A percentile compares a stretch with the other conserved stretches of the same genome.
phyloP scores from a whole-genome alignment of 1,140 invertebrate species.

The Macrosteles quadrilineatus region DNA sequence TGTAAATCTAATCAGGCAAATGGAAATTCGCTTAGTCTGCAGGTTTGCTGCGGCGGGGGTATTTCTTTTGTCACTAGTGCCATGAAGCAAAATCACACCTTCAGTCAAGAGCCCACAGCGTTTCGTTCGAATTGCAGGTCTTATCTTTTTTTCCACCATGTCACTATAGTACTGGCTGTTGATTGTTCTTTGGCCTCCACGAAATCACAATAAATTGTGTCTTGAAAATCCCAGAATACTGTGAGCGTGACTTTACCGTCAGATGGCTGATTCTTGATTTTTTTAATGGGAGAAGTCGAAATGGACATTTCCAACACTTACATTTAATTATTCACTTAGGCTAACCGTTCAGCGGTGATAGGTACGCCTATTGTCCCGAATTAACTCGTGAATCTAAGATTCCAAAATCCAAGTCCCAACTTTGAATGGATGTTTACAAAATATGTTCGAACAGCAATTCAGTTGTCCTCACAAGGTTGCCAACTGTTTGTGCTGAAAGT shows the following conservation, averaged over 20 bases:
- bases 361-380: neutral
- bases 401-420: too few relatives aligned
- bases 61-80: too few relatives aligned
- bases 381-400: neutral
- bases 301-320: neutral
- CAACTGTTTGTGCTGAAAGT: neutral
- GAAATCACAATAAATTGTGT: neutral
- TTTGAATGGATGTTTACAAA: neutral
- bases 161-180: constrained; percentile 20
- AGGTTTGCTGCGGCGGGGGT: too few relatives aligned
- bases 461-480: too few relatives aligned
- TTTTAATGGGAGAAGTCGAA: too few relatives aligned
- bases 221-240: neutral
- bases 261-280: too few relatives aligned
- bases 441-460: too few relatives aligned
- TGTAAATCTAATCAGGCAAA: too few relatives aligned
- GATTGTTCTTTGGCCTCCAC: constrained; percentile 1
- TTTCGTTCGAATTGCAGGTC: neutral
- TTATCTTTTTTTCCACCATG: constrained; percentile 17
- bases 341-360: neutral
- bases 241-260: too few relatives aligned
- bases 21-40: too few relatives aligned
- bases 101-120: constrained; percentile 24
- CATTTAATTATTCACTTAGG: neutral
- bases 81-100: constrained; percentile 43